Conservation (phyloP, 2,888 invertebrate species). For the Macrophya alboannulata region DNA sequence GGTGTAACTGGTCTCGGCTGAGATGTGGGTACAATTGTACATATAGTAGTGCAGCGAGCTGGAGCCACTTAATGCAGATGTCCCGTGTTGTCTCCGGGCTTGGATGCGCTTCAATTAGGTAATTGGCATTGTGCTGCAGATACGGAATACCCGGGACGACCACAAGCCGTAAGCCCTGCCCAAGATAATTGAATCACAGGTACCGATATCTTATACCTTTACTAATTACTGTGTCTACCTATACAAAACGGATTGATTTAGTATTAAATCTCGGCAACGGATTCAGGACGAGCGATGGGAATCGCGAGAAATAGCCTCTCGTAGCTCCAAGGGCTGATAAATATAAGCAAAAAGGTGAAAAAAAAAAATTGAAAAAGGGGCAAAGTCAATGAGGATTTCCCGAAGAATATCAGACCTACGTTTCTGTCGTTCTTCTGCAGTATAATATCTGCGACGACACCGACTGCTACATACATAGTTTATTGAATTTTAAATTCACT, state of each 20-base stretch:
- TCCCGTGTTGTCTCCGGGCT: slow-evolving; percentile 35
- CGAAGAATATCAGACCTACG: slow-evolving; percentile 16
- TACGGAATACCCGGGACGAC: slow-evolving; percentile 3
- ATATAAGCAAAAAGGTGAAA: neutral
- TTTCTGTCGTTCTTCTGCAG: slow-evolving; percentile 3
- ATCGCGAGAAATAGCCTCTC: neutral
- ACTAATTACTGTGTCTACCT: neutral
- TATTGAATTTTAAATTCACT: slow-evolving; percentile 45
- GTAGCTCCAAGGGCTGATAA: neutral
- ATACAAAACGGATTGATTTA: neutral
- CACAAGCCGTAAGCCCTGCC: slow-evolving; percentile 11
- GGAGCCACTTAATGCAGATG: slow-evolving; percentile 47
- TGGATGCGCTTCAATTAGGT: slow-evolving; percentile 43
- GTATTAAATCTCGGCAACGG: neutral
- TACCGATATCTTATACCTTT: slow-evolving; percentile 1
- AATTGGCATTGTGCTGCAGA: slow-evolving; percentile 32
- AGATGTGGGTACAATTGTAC: slow-evolving; percentile 23
- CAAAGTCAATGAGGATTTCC: slow-evolving; percentile 25
- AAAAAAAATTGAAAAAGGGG: neutral
- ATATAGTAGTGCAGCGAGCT: slow-evolving; percentile 3
- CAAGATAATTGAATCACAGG: slow-evolving; percentile 35
- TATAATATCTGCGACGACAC: neutral
- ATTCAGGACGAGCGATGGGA: neutral
- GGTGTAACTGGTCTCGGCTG: slow-evolving; percentile 4
- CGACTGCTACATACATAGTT: slow-evolving; percentile 20